Evolutionary conservation across 2,113 vertebrate genomes (phyloP).

Genomic region (Mirounga angustirostris): DNA sequence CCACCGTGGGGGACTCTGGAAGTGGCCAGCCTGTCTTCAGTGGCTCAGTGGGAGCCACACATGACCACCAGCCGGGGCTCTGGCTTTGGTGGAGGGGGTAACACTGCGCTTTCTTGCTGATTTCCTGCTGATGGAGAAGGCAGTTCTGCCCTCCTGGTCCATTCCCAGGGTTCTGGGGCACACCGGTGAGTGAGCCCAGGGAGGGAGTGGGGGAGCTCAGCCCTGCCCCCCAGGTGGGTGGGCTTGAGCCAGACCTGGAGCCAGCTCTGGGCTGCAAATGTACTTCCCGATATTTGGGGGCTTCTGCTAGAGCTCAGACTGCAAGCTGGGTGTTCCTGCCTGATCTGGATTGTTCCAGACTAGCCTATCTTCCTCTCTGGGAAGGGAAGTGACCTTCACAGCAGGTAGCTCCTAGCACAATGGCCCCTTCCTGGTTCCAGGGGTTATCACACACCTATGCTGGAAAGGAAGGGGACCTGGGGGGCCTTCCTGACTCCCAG

Average conservation of each 20-base stretch:
- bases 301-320: background rate
- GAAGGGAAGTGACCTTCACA: background rate
- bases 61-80: rapidly evolving
- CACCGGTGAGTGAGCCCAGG: background rate
- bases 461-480: background rate
- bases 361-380: background rate
- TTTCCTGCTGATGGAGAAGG: background rate
- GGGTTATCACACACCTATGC: background rate
- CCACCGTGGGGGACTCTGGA: background rate
- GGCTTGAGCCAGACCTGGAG: background rate
- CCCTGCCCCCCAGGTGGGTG: background rate
- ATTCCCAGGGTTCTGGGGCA: background rate
- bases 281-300: background rate
- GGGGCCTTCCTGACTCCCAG: background rate
- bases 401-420: background rate
- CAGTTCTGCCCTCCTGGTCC: background rate
- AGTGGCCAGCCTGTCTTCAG: background rate
- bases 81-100: background rate
- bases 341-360: background rate
- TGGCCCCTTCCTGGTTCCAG: background rate
- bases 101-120: too few species aligned
- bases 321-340: background rate
- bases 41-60: background rate
- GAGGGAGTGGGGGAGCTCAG: too few species aligned
- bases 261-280: background rate